These are phyloP conservation scores for Poeciliopsis presidionis DNA, from an alignment of 2,797 vertebrate species.

Conservation along the genomic window DNA sequence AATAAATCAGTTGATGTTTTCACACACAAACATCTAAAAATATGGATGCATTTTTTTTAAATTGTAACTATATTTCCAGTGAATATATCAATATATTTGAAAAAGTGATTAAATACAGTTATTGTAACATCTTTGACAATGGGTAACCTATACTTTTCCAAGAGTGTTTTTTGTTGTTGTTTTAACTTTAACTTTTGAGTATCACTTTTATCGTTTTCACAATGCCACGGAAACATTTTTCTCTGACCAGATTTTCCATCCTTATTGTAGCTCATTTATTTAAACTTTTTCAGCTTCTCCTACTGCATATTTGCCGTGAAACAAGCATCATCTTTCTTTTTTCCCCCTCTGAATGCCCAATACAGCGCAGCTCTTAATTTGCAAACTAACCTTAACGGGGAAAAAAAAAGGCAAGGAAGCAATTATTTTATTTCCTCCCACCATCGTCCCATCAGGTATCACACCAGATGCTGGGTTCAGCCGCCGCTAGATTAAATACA, in stretches of 20 bases:
- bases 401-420: conserved; percentile 13
- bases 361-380: conserved; percentile 8
- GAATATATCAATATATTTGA: background rate
- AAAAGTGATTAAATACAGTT: background rate
- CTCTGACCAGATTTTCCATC: background rate
- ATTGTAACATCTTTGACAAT: background rate
- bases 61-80: background rate
- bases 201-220: background rate
- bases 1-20: background rate
- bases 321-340: background rate
- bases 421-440: conserved; percentile 42
- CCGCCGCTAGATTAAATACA: conserved; percentile 49
- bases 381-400: background rate
- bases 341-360: background rate
- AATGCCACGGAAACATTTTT: background rate
- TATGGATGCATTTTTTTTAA: background rate
- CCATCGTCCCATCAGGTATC: conserved; percentile 48
- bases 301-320: background rate
- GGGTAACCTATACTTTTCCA: background rate
- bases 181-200: background rate
- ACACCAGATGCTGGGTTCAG: conserved; percentile 52
- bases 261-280: background rate
- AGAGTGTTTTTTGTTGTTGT: background rate
- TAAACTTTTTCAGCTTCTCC: background rate
- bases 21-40: background rate